Evolutionary conservation across 1,140 invertebrate genomes (phyloP).

Genomic region (Episyrphus balteatus): DNA sequence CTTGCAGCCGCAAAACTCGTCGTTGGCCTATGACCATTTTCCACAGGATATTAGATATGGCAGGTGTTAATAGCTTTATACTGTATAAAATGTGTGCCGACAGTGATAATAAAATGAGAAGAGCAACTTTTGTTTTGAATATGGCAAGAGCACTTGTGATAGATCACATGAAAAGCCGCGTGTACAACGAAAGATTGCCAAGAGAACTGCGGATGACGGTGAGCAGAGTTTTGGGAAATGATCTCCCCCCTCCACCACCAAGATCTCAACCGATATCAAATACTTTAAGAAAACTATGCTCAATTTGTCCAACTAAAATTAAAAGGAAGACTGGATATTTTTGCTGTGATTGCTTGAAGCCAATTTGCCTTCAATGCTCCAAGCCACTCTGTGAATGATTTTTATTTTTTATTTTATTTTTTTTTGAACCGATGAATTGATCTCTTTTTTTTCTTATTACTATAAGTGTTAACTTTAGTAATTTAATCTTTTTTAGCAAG

Average conservation of each 20-base stretch:
- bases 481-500: too few relatives aligned
- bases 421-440: too few relatives aligned
- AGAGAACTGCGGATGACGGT: neutral
- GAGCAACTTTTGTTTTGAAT: neutral
- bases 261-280: too few relatives aligned
- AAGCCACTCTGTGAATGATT: conserved; percentile 3
- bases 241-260: neutral
- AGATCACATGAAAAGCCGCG: neutral
- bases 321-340: conserved; percentile 10
- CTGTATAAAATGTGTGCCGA: too few relatives aligned
- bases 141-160: neutral
- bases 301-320: conserved; percentile 12
- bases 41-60: too few relatives aligned
- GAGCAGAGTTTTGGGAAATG: neutral
- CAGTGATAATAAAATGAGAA: neutral
- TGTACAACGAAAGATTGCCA: neutral
- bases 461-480: too few relatives aligned
- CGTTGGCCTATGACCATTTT: too few relatives aligned
- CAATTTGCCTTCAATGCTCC: conserved; percentile 12
- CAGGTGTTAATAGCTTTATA: too few relatives aligned
- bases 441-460: too few relatives aligned
- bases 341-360: conserved; percentile 12
- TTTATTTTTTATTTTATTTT: too few relatives aligned
- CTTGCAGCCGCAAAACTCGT: too few relatives aligned
- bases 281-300: conserved; percentile 6